Conservation (phyloP, 1,140 invertebrate species). For the Diabrotica virgifera region DNA sequence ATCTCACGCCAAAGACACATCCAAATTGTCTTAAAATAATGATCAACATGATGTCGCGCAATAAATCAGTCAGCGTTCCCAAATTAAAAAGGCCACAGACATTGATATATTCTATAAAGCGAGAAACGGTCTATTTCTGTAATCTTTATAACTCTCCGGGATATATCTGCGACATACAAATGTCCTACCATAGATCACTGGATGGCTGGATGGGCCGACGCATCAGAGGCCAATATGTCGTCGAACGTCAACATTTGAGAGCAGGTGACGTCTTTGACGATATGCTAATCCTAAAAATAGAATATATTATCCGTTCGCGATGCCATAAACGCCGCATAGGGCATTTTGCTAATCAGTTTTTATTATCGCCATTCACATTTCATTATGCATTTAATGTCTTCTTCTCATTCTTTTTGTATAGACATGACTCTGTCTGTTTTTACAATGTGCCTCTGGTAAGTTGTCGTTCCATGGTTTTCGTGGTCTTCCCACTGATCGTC, state of each 20-base stretch:
- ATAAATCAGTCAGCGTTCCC: slow-evolving; percentile 12
- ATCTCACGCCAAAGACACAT: neutral
- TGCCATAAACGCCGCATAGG: too few species aligned
- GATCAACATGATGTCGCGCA: slow-evolving; percentile 17
- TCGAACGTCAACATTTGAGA: slow-evolving; percentile 30
- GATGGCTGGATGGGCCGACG: slow-evolving; percentile 25
- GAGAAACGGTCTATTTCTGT: slow-evolving; percentile 15
- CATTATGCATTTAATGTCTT: too few species aligned
- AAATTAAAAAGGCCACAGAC: slow-evolving; percentile 15
- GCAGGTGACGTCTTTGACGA: slow-evolving; percentile 22
- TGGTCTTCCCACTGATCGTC: too few species aligned
- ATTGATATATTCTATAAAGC: slow-evolving; percentile 18
- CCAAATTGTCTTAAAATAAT: slow-evolving; percentile 7
- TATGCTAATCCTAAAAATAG: slow-evolving; percentile 15
- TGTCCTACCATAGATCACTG: slow-evolving; percentile 32
- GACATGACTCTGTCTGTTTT: too few species aligned
- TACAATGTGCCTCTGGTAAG: too few species aligned
- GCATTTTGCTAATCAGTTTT: too few species aligned
- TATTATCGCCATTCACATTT: too few species aligned
- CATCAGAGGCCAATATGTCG: slow-evolving; percentile 19
- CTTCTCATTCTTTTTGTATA: too few species aligned
- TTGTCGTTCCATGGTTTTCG: too few species aligned
- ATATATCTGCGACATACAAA: slow-evolving; percentile 18
- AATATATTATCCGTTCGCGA: neutral
- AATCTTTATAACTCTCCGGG: slow-evolving; percentile 16